These are phyloP conservation scores for Scaptomyza caliginosa DNA, from an alignment of 2,888 invertebrate genomes.

Conservation along the genomic window DNA sequence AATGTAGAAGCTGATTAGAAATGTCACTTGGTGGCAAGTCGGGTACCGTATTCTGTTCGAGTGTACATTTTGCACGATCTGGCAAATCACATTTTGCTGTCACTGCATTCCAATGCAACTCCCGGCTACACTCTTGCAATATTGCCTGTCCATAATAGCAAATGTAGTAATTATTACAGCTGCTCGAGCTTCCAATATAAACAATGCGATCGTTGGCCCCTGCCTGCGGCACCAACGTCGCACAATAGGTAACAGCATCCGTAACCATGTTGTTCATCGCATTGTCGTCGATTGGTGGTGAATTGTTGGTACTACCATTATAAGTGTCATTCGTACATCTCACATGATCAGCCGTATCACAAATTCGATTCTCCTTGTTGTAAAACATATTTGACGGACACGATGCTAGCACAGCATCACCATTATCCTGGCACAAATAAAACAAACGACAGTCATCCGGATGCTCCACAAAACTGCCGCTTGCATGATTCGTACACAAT, in stretches of 20 bases:
- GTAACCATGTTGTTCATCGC: slow-evolving; percentile 49
- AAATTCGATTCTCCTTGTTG: slow-evolving; percentile 78
- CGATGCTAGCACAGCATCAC: slow-evolving; percentile 72
- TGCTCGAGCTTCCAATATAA: slow-evolving; percentile 75
- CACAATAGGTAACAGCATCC: slow-evolving; percentile 64
- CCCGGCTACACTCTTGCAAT: slow-evolving; percentile 77
- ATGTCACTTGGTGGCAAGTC: slow-evolving; percentile 10
- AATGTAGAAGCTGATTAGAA: slow-evolving; percentile 58
- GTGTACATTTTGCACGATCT: slow-evolving; percentile 73
- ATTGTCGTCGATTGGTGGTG: slow-evolving; percentile 8
- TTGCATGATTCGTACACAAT: slow-evolving; percentile 64
- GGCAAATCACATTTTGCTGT: slow-evolving; percentile 82
- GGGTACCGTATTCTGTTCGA: slow-evolving; percentile 12
- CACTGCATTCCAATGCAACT: slow-evolving; percentile 81
- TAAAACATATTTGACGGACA: slow-evolving; percentile 83
- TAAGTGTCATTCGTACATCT: slow-evolving; percentile 52
- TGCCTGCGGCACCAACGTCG: slow-evolving; percentile 48
- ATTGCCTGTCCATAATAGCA: slow-evolving; percentile 82
- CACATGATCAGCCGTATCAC: slow-evolving; percentile 76
- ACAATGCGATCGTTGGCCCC: slow-evolving; percentile 60
- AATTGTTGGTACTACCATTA: neutral
- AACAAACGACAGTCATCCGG: slow-evolving; percentile 78
- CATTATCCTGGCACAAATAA: slow-evolving; percentile 77
- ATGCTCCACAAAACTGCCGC: slow-evolving; percentile 79
- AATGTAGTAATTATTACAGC: slow-evolving; percentile 81